These are phyloP conservation scores for Dolomedes plantarius DNA, from an alignment of 2,888 invertebrate genomes.

Conservation along the genomic window DNA sequence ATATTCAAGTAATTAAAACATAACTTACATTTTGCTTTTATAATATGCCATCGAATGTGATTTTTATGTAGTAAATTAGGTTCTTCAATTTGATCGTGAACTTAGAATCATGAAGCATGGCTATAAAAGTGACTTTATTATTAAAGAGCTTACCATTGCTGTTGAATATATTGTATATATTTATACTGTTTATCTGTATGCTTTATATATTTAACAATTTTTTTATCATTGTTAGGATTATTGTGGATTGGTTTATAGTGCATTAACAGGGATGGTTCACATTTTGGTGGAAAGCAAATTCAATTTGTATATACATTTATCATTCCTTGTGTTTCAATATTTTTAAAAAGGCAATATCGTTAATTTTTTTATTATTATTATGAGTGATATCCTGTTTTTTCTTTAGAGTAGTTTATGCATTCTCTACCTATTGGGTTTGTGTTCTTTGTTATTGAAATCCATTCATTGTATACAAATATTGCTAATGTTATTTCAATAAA, in stretches of 20 bases:
- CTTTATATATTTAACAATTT: neutral
- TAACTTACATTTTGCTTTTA: too few relatives aligned
- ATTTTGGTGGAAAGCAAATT: neutral
- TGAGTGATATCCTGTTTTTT: neutral
- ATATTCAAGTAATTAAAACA: too few relatives aligned
- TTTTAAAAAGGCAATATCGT: neutral
- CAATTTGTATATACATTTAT: neutral
- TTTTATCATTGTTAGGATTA: neutral
- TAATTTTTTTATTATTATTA: neutral
- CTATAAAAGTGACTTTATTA: neutral
- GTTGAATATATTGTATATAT: neutral
- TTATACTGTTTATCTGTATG: slow-evolving; percentile 2
- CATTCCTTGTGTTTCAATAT: neutral
- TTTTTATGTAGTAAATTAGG: too few relatives aligned
- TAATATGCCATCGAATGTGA: too few relatives aligned
- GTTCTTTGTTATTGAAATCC: neutral
- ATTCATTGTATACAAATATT: slow-evolving; percentile 5
- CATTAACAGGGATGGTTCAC: neutral
- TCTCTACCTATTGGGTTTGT: neutral
- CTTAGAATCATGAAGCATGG: too few relatives aligned
- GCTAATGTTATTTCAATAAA: slow-evolving; percentile 13
- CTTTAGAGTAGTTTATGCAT: slow-evolving; percentile 8
- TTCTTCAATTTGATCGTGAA: too few relatives aligned
- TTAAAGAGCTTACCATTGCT: neutral
- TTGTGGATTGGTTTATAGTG: neutral